Percentiles rank a stretch among this genome's conserved stretches.
These are phyloP conservation scores for Myoxocephalus aenaeus DNA, from an alignment of 2,797 vertebrate genomes.

Conservation along the genomic window DNA sequence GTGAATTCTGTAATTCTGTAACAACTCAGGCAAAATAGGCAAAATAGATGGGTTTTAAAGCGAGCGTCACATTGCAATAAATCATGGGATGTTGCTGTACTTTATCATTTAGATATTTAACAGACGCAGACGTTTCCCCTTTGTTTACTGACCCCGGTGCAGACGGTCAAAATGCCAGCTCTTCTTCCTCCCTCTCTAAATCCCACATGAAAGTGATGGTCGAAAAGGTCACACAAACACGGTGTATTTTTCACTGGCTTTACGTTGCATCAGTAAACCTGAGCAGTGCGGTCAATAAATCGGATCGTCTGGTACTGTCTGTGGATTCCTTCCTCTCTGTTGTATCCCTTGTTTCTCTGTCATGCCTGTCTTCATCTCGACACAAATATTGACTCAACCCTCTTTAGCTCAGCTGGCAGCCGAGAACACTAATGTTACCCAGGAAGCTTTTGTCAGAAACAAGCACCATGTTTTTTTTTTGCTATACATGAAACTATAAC, in stretches of 20 bases:
- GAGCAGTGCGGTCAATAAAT: conserved; percentile 62
- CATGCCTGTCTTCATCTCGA: conserved; percentile 68
- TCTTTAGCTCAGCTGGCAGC: conserved; percentile 67
- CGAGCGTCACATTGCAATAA: background rate
- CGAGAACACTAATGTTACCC: conserved; percentile 46
- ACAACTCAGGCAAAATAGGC: background rate
- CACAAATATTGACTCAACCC: conserved; percentile 71
- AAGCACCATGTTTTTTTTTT: background rate
- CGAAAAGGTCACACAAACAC: conserved; percentile 69
- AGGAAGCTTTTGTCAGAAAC: conserved; percentile 50
- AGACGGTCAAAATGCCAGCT: conserved; percentile 44
- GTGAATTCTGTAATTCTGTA: background rate
- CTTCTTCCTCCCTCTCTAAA: conserved; percentile 30
- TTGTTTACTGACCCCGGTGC: conserved; percentile 40
- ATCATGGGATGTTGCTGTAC: background rate
- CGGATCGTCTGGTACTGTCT: conserved; percentile 61
- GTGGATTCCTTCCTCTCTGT: conserved; percentile 56
- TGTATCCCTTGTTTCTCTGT: conserved; percentile 57
- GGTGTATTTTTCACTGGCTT: conserved; percentile 51
- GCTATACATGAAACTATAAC: conserved; percentile 13
- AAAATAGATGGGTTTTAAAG: background rate
- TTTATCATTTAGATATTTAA: background rate
- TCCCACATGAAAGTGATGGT: conserved; percentile 47
- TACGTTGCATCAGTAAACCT: conserved; percentile 45
- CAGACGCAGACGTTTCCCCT: background rate